Base-by-base conservation (phyloP, 1,140 invertebrate species). In the Aradophagus sp. region DNA sequence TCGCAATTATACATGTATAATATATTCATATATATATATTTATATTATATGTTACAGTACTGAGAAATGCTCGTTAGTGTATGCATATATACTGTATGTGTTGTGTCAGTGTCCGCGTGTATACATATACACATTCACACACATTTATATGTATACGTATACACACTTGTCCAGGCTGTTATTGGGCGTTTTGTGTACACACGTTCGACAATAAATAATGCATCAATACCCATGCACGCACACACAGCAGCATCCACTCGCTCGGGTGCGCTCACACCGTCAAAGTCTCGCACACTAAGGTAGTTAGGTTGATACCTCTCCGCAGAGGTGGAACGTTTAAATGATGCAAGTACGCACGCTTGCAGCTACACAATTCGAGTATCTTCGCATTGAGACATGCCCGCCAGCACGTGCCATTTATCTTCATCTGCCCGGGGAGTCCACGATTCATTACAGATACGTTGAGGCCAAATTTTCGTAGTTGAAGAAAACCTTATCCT, bases 1-100 rank as follows among this genome's bases (percentile, higher is more conserved):
- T 74, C 63, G 81, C 79, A 80, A 80, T 80, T 81, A 79, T 84
- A 81, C 80, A 81, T 69, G 74, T 82, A 81, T 77, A 77, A 80
- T 80, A 79, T 81, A 70, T 77, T 63, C 62, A 59, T 74, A 73
- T 71, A 45, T 77, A 66, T 75, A 77, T 72, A 66, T 74, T 61
- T 72, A 65, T 78, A 77, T 75, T 67, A 73, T 81, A 80, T 80
- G 56, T 67, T 84, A 83, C 79, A 83, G 55, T 80, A 74, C 52
- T 73, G 76, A 68, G 58, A 78, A 82, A 81, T 80, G 74, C 56
- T 76, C 71, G 41, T 66, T 70, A 76, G 55, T 80, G 79, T 72
- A 59, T 66, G 35, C 36, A 56, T 56, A 13, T 47, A 63, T 50
- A n/a, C n/a, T n/a, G n/a, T n/a, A n/a, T n/a, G n/a, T n/a, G n/a